phyloP scores from a whole-genome alignment of 1,140 invertebrate genomes.

The Penaeus indicus region DNA sequence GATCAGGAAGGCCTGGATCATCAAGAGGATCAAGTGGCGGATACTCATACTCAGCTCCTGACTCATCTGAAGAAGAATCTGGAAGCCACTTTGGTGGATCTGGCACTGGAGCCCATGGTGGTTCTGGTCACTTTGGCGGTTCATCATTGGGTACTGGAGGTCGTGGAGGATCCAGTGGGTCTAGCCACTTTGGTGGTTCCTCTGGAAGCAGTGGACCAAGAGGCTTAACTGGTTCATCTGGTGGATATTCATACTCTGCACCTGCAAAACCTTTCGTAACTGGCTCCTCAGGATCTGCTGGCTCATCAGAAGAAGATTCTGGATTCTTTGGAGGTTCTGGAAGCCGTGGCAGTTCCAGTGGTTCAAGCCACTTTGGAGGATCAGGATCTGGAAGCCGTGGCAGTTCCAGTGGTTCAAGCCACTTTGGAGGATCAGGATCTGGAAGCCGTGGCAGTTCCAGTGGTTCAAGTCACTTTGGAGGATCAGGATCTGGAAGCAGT shows the following conservation, averaged over 20 bases:
- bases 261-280: not conserved
- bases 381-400: not conserved
- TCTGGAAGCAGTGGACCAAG: not conserved
- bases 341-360: not conserved
- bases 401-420: not conserved
- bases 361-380: not conserved
- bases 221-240: not conserved
- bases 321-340: not conserved
- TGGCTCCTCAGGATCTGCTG: not conserved
- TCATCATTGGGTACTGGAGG: not conserved
- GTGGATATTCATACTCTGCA: too few species aligned
- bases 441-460: not conserved
- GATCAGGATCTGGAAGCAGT: slow-evolving; percentile 3
- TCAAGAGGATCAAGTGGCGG: too few species aligned
- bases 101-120: not conserved
- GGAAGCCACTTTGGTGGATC: not conserved
- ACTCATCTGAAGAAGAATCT: not conserved
- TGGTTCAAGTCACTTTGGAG: not conserved
- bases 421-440: not conserved
- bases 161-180: not conserved
- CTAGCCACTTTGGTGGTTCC: not conserved
- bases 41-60: slow-evolving; percentile 37
- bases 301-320: not conserved
- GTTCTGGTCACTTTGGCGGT: not conserved
- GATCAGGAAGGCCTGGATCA: too few species aligned